A percentile compares a stretch with the other conserved stretches of the same genome.
phyloP scores from a whole-genome alignment of 2,888 invertebrate species.

The Diploptera punctata region DNA sequence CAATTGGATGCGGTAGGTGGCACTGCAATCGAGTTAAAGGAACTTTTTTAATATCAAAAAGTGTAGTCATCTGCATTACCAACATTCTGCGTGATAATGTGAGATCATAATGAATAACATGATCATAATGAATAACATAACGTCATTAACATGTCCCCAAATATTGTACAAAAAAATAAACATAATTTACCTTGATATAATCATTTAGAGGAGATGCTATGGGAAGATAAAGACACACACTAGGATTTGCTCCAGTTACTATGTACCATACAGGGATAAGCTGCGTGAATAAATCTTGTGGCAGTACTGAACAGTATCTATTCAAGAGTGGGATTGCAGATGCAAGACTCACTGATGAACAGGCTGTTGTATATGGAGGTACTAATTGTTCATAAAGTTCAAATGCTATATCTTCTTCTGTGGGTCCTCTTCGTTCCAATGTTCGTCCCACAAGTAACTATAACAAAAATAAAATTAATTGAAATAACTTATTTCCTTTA shows the following conservation, averaged over 20 bases:
- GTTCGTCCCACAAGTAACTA: constrained; percentile 63
- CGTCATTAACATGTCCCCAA: no score
- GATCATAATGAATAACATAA: no score
- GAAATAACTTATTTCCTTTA: no score
- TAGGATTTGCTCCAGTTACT: constrained; percentile 47
- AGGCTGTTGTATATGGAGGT: constrained; percentile 57
- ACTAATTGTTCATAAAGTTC: constrained; percentile 62
- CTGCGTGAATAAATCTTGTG: constrained; percentile 79
- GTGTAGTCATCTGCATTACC: no score
- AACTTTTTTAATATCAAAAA: no score
- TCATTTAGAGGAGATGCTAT: constrained; percentile 76
- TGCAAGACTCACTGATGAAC: constrained; percentile 57
- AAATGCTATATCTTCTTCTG: constrained; percentile 58
- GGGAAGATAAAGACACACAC: constrained; percentile 73
- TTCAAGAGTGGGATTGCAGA: constrained; percentile 73
- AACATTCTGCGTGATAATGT: no score
- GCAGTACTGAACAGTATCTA: constrained; percentile 79
- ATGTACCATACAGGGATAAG: constrained; percentile 64
- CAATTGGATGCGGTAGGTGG: no score
- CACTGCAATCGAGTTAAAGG: no score
- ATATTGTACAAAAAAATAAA: no score
- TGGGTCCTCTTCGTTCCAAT: constrained; percentile 61
- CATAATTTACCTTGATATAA: constrained; percentile 69
- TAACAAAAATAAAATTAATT: no score
- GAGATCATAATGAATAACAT: no score